Evolutionary conservation across 2,888 invertebrate species (phyloP).

Genomic region (Temnothorax rugatulus): DNA sequence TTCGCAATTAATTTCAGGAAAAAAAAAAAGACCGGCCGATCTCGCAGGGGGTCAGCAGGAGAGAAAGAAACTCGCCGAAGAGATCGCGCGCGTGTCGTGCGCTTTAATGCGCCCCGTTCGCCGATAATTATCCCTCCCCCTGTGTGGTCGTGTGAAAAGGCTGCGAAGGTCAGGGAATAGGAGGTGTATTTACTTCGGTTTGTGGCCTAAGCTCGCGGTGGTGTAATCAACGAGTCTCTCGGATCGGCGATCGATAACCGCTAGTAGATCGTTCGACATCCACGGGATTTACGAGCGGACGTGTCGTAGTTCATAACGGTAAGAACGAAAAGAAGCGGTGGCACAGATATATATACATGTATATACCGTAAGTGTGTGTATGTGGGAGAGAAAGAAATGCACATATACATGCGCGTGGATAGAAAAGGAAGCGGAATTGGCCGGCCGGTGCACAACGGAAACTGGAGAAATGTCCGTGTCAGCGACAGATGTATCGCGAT

Average conservation of each 20-base stretch:
- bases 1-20: neutral
- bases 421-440: constrained; percentile 39
- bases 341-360: constrained; percentile 2
- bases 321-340: constrained; percentile 61
- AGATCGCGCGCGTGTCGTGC: constrained; percentile 31
- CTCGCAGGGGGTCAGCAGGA: neutral
- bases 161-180: constrained; percentile 51
- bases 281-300: constrained; percentile 68
- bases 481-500: constrained; percentile 67
- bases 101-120: constrained; percentile 34
- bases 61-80: neutral
- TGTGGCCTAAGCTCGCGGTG: constrained; percentile 42
- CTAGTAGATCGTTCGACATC: constrained; percentile 63
- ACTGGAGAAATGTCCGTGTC: constrained; percentile 58
- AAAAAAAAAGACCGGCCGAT: neutral
- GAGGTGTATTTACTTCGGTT: constrained; percentile 55
- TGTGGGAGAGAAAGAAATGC: constrained; percentile 16
- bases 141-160: constrained; percentile 55
- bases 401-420: neutral
- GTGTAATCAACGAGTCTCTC: constrained; percentile 63
- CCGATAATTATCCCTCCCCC: constrained; percentile 54
- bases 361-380: neutral
- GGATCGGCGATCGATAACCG: constrained; percentile 69
- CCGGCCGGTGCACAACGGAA: constrained; percentile 37
- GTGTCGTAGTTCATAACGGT: constrained; percentile 75